Base-by-base conservation (phyloP, 2,888 invertebrate species). In the Caenorhabditis macrosperma region DNA sequence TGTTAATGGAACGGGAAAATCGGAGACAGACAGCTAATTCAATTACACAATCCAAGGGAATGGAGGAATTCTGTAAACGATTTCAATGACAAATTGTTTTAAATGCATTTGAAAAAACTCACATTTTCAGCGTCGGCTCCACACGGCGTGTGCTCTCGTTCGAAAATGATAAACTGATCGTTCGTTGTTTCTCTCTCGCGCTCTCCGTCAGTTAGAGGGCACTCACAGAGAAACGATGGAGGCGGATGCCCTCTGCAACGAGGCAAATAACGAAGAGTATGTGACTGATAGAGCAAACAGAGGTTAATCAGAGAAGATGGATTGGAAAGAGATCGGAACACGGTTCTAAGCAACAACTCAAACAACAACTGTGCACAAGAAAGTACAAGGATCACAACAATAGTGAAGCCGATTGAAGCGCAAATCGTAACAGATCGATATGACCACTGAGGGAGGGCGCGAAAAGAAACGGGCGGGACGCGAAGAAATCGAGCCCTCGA, bases 141-240 rank as follows among this genome's bases (percentile, higher is more conserved):
- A 20, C 48, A 9, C n/a, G 33, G 33, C n/a, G 30, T 33, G n/a
- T 48, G 63, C 48, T 63, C 48, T 63, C 63, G 63, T 63, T 63
- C 63, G 63, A 63, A 63, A 63, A 48, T 54, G 44, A 55, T 67
- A 67, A 55, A 67, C 54, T 67, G 66, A 67, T 67, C 66, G 66
- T 67, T 67, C 66, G 66, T 55, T 44, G 66, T 44, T 55, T 67
- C 57, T 57, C 57, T 15, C 26, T 26, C 17, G 24, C 20, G 9
- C 26, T 52, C 64, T 64, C 52, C 52, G n/a, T 24, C 17, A 20
- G 48, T n/a, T n/a, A 26, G 26, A 61, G 35, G 35, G 50, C 48
- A 63, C 48, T 57, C 57, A 48, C 20, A 46, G 61, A 61, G 61
- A 59, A 63, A 44, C 17, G 61, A 50, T 57, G 28, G 59, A 48